Conservation (phyloP, 2,888 invertebrate species). For the Epinotia demarniana region DNA sequence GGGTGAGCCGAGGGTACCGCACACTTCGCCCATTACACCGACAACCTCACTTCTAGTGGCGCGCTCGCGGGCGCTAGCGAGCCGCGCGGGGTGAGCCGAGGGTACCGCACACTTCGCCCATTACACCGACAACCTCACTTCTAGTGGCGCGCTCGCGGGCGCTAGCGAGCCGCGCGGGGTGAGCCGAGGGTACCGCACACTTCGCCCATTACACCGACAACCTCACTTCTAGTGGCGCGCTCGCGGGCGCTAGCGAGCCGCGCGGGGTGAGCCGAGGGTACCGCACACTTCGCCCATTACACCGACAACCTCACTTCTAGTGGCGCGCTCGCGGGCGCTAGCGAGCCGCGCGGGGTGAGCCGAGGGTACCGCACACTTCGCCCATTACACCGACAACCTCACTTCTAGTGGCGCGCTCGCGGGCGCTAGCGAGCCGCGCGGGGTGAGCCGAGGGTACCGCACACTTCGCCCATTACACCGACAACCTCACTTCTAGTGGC, state of each 20-base stretch:
- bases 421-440: neutral
- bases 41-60: neutral
- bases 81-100: neutral
- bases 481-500: neutral
- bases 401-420: neutral
- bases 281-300: neutral
- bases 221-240: neutral
- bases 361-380: neutral
- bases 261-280: neutral
- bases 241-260: neutral
- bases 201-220: neutral
- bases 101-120: neutral
- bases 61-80: neutral
- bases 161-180: too few species aligned
- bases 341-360: too few species aligned
- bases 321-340: neutral
- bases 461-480: neutral
- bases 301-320: too few species aligned
- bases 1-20: neutral
- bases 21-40: neutral
- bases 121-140: too few species aligned
- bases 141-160: neutral
- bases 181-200: neutral
- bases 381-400: rapidly evolving
- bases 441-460: neutral